Conservation (phyloP, 2,113 vertebrate genomes). For the Larimichthys crocea region DNA sequence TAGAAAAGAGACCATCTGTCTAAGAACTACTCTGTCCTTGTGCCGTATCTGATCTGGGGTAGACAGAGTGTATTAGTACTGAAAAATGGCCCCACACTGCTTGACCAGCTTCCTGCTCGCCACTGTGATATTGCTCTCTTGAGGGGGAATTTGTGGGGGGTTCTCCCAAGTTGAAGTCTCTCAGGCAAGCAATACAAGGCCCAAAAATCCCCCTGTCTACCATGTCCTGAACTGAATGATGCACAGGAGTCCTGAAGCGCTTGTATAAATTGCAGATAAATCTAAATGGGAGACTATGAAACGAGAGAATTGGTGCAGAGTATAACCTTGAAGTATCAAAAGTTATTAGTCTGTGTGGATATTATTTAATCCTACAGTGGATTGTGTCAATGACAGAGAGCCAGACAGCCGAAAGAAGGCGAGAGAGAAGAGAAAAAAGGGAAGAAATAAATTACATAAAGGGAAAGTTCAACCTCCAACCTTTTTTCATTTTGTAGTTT, state of each 20-base stretch:
- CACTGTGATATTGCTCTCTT: slow-evolving; percentile 71
- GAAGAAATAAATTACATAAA: slow-evolving; percentile 40
- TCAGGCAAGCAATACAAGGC: slow-evolving; percentile 59
- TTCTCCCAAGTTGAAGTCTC: slow-evolving; percentile 47
- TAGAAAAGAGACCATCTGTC: slow-evolving; percentile 75
- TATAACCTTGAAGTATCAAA: slow-evolving; percentile 60
- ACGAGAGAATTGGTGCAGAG: slow-evolving; percentile 38
- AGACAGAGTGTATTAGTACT: slow-evolving; percentile 82
- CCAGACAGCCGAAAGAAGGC: slow-evolving; percentile 8
- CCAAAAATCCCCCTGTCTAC: slow-evolving; percentile 45
- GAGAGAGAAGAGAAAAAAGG: not conserved
- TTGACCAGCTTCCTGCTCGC: slow-evolving; percentile 75
- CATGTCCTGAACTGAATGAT: slow-evolving; percentile 43
- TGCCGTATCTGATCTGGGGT: slow-evolving; percentile 78
- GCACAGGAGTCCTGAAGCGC: slow-evolving; percentile 46
- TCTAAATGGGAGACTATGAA: slow-evolving; percentile 58
- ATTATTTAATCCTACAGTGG: slow-evolving; percentile 48
- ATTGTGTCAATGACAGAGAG: slow-evolving; percentile 38
- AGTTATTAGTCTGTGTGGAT: slow-evolving; percentile 55
- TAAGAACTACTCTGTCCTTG: slow-evolving; percentile 77
- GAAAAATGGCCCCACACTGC: slow-evolving; percentile 77
- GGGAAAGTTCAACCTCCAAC: slow-evolving; percentile 50
- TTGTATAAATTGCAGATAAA: slow-evolving; percentile 68
- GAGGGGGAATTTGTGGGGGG: slow-evolving; percentile 62
- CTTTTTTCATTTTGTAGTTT: slow-evolving; percentile 62